Conservation (phyloP, 2,797 vertebrate genomes). For the Mormyrus proboscirostris region DNA sequence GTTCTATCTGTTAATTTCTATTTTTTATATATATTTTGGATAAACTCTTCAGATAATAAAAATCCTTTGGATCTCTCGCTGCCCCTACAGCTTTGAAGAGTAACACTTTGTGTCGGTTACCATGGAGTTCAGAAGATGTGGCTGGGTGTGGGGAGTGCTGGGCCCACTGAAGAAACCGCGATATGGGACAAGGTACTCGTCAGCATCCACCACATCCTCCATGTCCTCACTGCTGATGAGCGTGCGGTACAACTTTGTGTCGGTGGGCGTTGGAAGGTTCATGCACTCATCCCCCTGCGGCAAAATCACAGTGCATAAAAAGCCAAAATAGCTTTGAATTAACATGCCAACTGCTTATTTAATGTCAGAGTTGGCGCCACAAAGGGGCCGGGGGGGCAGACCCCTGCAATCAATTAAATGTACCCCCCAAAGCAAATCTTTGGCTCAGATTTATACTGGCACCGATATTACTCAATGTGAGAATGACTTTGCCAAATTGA, state of each 20-base stretch:
- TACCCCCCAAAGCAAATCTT: neutral
- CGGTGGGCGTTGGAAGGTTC: constrained; percentile 74
- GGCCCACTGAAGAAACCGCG: constrained; percentile 68
- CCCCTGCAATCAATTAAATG: neutral
- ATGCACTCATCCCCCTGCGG: constrained; percentile 77
- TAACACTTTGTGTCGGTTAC: constrained; percentile 42
- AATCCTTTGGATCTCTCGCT: neutral
- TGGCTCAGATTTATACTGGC: neutral
- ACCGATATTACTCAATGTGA: neutral
- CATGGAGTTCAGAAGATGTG: constrained; percentile 53
- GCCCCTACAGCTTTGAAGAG: neutral
- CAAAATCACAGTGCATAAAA: neutral
- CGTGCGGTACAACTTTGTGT: constrained; percentile 74
- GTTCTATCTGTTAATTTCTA: neutral
- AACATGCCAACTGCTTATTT: neutral
- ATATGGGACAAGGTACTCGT: constrained; percentile 81
- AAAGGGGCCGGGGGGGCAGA: neutral
- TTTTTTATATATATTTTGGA: neutral
- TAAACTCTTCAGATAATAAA: neutral
- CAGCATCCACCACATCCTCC: constrained; percentile 75
- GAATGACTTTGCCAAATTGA: neutral
- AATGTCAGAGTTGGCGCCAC: neutral
- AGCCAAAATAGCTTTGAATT: neutral
- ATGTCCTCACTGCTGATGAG: constrained; percentile 80
- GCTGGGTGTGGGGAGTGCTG: constrained; percentile 57